Evolutionary conservation across 2,797 vertebrate genomes (phyloP).

Genomic region (Huso huso): DNA sequence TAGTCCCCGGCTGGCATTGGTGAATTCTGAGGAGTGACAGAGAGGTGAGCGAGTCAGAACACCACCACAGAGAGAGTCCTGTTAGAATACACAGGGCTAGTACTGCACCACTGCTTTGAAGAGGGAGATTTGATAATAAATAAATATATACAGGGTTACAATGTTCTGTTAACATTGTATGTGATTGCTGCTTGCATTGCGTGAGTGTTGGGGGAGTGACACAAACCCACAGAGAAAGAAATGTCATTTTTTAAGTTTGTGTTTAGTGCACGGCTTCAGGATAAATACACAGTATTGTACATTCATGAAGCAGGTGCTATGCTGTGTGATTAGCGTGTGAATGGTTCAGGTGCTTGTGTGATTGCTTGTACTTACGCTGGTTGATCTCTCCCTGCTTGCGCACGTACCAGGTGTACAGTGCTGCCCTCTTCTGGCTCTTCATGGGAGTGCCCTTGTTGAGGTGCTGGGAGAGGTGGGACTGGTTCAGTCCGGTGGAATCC

Average conservation of each 20-base stretch:
- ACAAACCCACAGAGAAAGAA: not conserved
- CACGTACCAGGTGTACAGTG: constrained; percentile 95
- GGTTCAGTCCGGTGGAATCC: constrained; percentile 93
- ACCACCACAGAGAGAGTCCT: too few relatives aligned
- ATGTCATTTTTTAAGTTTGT: not conserved
- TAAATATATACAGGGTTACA: too few relatives aligned
- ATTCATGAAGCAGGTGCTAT: too few relatives aligned
- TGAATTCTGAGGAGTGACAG: constrained; percentile 73
- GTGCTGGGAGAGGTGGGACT: constrained; percentile 96
- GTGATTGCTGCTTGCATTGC: too few relatives aligned
- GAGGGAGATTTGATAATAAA: too few relatives aligned
- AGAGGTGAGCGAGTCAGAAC: not conserved
- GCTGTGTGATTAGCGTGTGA: not conserved
- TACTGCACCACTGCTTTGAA: too few relatives aligned
- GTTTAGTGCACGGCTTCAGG: too few relatives aligned
- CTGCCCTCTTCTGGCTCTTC: constrained; percentile 94
- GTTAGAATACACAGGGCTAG: too few relatives aligned
- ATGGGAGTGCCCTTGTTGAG: constrained; percentile 98
- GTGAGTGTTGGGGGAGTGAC: too few relatives aligned
- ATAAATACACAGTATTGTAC: too few relatives aligned
- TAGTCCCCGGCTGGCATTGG: constrained; percentile 81
- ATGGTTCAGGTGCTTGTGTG: too few relatives aligned
- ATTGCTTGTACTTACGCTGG: constrained; percentile 79
- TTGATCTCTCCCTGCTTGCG: constrained; percentile 95
- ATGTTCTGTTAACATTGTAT: too few relatives aligned